Base-by-base conservation (phyloP, 2,797 vertebrate species). In the Fundulus diaphanus region DNA sequence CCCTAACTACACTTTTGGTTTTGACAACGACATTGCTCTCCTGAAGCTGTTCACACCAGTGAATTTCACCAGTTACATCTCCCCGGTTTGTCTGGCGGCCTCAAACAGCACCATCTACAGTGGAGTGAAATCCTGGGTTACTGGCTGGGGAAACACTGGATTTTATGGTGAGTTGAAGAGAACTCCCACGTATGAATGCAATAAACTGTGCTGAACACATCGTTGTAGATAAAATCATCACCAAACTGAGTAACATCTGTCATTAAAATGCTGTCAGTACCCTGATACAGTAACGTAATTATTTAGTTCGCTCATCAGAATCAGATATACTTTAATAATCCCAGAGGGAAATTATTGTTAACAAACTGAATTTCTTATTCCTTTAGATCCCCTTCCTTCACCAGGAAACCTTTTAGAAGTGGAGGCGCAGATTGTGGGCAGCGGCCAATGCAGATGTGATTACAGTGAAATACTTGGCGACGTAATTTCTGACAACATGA, bases 381-480 rank as follows among this genome's bases (percentile, higher is more conserved):
- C 13, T 52, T 49, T 48, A 95, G 93, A 6, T 0, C 0, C 35
- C 0, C 82, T 92, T 56, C 68, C 73, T 0, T 0, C 1, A 1
- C 92, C 92, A 0, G 1, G 84, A 65, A 79, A 48, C 18, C 88
- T 94, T 1, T 93, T 92, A 87, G 92, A 96, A 81, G 90, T 90
- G 40, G 0, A 87, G 1, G 74, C 95, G n/a, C 92, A 93, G 0
- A 2, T 94, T 1, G 89, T 93, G 56, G 91, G 91, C 16, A 82
- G 74, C 37, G 66, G 82, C 12, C 16, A 85, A 75, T 95, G 94
- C 48, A 82, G 86, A 18, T 82, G 68, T 24, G 8, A 88, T 46
- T 92, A 87, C 2, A 46, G 72, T 2, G 56, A 66, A 4, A 2
- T 52, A 8, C 1, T 7, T 52, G 22, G 2, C 24, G 24, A 27